phyloP scores from a whole-genome alignment of 2,797 vertebrate species.

The Etheostoma nigrum region DNA sequence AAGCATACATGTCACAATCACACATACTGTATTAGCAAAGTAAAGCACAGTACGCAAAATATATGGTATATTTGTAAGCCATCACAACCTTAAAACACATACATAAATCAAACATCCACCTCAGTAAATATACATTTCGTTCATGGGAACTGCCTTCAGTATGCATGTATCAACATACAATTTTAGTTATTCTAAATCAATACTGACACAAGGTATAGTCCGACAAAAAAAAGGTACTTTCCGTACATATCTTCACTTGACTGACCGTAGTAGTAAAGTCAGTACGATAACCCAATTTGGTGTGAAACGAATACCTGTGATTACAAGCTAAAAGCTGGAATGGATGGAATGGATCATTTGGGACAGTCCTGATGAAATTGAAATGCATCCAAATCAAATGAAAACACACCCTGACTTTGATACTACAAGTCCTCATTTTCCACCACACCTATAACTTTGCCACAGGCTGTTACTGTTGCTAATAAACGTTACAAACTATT shows the following conservation, averaged over 20 bases:
- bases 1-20: neutral
- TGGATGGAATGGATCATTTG: slow-evolving; percentile 30
- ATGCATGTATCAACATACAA: neutral
- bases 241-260: neutral
- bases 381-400: slow-evolving; percentile 63
- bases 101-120: neutral
- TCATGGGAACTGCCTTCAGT: neutral
- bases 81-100: slow-evolving; percentile 3
- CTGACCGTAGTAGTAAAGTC: slow-evolving; percentile 2
- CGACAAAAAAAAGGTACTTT: neutral
- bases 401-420: slow-evolving; percentile 66
- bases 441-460: slow-evolving; percentile 33
- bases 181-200: neutral
- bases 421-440: slow-evolving; percentile 53
- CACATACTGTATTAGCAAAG: neutral
- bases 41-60: neutral
- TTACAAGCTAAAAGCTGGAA: slow-evolving; percentile 41
- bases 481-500: slow-evolving; percentile 44
- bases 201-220: neutral
- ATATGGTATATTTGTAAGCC: neutral
- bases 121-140: slow-evolving; percentile 1
- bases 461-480: slow-evolving; percentile 48
- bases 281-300: neutral
- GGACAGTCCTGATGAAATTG: slow-evolving; percentile 52
- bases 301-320: slow-evolving; percentile 35